Percentiles rank a stretch among this genome's conserved stretches.
These are phyloP conservation scores for Argya squamiceps DNA, from an alignment of 2,797 vertebrate genomes.

Conservation along the genomic window DNA sequence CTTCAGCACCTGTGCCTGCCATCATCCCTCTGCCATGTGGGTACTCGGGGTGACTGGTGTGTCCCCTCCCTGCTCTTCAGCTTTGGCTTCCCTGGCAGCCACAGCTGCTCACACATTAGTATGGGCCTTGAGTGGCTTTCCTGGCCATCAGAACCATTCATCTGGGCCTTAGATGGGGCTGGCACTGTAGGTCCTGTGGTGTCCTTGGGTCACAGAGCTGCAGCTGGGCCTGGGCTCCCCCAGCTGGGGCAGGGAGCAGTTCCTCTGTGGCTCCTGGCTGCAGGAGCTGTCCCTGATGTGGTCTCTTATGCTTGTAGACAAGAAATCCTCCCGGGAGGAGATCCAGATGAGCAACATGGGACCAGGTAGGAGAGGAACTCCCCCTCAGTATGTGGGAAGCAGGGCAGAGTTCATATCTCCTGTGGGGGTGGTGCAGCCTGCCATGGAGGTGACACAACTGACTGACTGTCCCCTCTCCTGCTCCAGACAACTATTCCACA, in stretches of 20 bases:
- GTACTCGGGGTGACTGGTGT: too few relatives aligned
- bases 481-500: conserved; percentile 84
- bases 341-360: conserved; percentile 94
- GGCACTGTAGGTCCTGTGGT: not conserved
- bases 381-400: fast-evolving
- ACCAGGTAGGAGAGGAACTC: conserved; percentile 80
- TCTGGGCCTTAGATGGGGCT: not conserved
- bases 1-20: not conserved
- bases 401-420: not conserved
- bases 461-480: not conserved
- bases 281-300: conserved; percentile 15
- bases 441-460: fast-evolving
- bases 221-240: not conserved
- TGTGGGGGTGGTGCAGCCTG: not conserved
- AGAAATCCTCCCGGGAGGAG: conserved; percentile 89
- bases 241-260: not conserved
- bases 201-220: not conserved
- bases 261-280: not conserved
- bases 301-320: conserved; percentile 70
- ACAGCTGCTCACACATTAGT: not conserved
- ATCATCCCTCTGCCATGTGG: not conserved
- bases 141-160: not conserved
- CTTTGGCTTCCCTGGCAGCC: not conserved
- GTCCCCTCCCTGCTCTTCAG: not conserved
- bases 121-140: not conserved